phyloP scores from a whole-genome alignment of 2,113 vertebrate species.

The Numida meleagris region DNA sequence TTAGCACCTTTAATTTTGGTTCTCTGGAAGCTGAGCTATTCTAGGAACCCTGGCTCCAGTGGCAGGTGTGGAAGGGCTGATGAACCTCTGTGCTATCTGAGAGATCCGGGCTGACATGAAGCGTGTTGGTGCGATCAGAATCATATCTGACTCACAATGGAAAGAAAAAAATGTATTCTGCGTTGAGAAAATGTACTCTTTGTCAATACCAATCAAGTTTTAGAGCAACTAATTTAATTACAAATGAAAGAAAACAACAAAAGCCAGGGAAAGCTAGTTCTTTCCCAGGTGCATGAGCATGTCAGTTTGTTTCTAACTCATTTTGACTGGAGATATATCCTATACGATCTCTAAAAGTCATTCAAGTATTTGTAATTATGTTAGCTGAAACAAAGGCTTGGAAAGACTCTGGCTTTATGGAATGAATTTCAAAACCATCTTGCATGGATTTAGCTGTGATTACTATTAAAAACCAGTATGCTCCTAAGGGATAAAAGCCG shows the following conservation, averaged over 20 bases:
- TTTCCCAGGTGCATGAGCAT: conserved; percentile 8
- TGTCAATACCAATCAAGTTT: conserved; percentile 21
- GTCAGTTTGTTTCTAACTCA: conserved; percentile 55
- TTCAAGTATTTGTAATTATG: conserved; percentile 60
- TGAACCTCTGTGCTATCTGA: neutral
- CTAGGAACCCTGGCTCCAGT: neutral
- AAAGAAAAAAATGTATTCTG: neutral
- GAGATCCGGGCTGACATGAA: neutral
- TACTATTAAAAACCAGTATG: conserved; percentile 25
- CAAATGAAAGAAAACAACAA: conserved; percentile 39
- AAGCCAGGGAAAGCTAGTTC: conserved; percentile 14
- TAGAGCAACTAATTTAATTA: conserved; percentile 37
- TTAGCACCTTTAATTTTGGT: neutral
- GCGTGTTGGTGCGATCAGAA: neutral
- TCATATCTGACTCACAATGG: neutral
- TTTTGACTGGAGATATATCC: conserved; percentile 51
- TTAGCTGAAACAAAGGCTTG: conserved; percentile 32
- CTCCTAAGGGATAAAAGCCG: conserved; percentile 23
- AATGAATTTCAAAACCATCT: conserved; percentile 9
- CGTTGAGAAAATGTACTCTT: neutral
- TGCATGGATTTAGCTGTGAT: neutral
- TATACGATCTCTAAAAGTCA: conserved; percentile 59
- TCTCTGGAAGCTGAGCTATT: neutral
- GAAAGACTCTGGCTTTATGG: conserved; percentile 32
- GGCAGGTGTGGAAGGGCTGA: neutral